Evolutionary conservation across 2,888 invertebrate genomes (phyloP).

Genomic region (Chalcosyrphus nemorum): DNA sequence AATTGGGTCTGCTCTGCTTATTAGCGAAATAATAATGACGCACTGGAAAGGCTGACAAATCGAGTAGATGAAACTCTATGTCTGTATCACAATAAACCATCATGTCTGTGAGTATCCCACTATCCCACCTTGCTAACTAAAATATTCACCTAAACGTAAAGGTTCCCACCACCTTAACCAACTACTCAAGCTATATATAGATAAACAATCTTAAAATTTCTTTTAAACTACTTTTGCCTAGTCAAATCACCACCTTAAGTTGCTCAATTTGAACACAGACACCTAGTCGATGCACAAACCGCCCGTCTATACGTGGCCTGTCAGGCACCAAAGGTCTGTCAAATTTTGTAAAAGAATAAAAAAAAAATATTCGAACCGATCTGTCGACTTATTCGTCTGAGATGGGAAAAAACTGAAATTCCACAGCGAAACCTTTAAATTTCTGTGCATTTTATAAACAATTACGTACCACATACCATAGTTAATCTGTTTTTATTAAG

Average conservation of each 20-base stretch:
- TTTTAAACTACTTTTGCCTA: too few relatives aligned
- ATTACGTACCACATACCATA: not conserved
- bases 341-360: constrained; percentile 26
- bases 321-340: constrained; percentile 53
- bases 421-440: not conserved
- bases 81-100: too few relatives aligned
- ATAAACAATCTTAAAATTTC: too few relatives aligned
- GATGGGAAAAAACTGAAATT: constrained; percentile 43
- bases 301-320: constrained; percentile 55
- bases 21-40: too few relatives aligned
- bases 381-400: constrained; percentile 28
- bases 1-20: too few relatives aligned
- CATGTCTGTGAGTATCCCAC: too few relatives aligned
- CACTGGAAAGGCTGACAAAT: too few relatives aligned
- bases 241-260: not conserved
- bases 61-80: too few relatives aligned
- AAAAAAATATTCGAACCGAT: constrained; percentile 27
- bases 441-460: constrained; percentile 40
- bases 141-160: too few relatives aligned
- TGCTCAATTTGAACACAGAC: constrained; percentile 15
- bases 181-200: too few relatives aligned
- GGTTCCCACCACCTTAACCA: too few relatives aligned
- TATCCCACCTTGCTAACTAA: too few relatives aligned
- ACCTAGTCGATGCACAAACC: constrained; percentile 45
- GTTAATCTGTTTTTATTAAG: constrained; percentile 17